Evolutionary conservation across 2,888 invertebrate genomes (phyloP).

Genomic region (Dendrolimus pini): DNA sequence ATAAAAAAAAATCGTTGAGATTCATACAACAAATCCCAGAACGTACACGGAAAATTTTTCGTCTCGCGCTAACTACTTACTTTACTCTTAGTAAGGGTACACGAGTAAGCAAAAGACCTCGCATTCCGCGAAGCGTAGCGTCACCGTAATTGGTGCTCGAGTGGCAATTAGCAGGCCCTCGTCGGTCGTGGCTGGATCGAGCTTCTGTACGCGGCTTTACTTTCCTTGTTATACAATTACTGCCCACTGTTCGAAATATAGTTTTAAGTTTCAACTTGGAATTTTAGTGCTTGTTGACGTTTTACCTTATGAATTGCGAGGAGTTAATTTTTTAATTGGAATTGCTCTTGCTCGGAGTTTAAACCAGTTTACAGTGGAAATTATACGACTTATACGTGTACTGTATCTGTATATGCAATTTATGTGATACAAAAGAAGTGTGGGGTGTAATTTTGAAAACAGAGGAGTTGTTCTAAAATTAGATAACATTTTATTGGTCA

Average conservation of each 20-base stretch:
- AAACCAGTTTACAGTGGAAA: neutral
- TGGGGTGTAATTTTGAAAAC: too few species aligned
- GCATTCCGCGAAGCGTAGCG: slow-evolving; percentile 23
- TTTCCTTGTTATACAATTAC: slow-evolving; percentile 31
- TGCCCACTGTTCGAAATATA: slow-evolving; percentile 31
- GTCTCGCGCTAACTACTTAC: too few species aligned
- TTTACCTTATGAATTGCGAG: neutral
- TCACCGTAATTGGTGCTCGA: slow-evolving; percentile 63
- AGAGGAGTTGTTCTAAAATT: too few species aligned
- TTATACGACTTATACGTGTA: slow-evolving; percentile 2
- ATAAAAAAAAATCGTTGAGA: too few species aligned
- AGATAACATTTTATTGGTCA: too few species aligned
- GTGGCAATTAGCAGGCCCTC: slow-evolving; percentile 65
- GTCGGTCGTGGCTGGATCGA: slow-evolving; percentile 44
- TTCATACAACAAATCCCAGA: too few species aligned
- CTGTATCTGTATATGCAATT: too few species aligned
- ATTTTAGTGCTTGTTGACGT: neutral
- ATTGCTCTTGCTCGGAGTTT: neutral
- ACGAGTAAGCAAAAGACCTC: neutral
- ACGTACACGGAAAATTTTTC: too few species aligned
- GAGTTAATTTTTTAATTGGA: slow-evolving; percentile 1
- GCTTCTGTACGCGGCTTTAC: slow-evolving; percentile 37
- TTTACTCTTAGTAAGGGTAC: neutral
- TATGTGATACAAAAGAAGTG: too few species aligned
- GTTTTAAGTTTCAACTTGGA: slow-evolving; percentile 5